These are phyloP conservation scores for Leptopilina myrica DNA, from an alignment of 2,888 invertebrate genomes.

Conservation along the genomic window DNA sequence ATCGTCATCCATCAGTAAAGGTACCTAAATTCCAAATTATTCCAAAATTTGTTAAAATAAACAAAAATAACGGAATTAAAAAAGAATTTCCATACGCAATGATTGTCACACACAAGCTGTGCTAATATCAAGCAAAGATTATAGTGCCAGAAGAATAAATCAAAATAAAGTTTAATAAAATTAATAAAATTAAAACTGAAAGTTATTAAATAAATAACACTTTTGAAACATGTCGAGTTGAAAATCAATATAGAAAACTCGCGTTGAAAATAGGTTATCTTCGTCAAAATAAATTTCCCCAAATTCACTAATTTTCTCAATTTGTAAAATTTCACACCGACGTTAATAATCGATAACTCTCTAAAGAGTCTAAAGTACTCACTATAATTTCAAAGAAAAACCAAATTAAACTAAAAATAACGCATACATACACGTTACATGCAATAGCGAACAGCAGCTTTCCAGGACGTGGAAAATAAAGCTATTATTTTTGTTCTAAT, in stretches of 20 bases:
- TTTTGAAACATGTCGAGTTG: too few relatives aligned
- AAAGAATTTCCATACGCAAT: neutral
- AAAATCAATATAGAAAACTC: too few relatives aligned
- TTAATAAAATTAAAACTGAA: neutral
- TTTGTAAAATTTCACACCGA: too few relatives aligned
- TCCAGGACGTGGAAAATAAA: constrained; percentile 32
- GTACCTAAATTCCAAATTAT: constrained; percentile 81
- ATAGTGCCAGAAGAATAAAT: neutral
- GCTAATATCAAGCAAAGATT: constrained; percentile 14
- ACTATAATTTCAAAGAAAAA: neutral
- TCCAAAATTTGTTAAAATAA: too few relatives aligned
- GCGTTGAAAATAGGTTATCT: too few relatives aligned
- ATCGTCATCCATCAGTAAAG: constrained; percentile 89
- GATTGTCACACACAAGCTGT: constrained; percentile 4
- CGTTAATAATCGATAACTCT: too few relatives aligned
- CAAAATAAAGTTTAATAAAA: neutral
- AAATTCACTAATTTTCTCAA: too few relatives aligned
- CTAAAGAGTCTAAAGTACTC: neutral
- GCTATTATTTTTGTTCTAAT: constrained; percentile 5
- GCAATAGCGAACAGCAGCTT: constrained; percentile 43
- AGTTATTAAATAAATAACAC: too few relatives aligned
- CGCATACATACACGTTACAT: constrained; percentile 51
- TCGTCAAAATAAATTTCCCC: too few relatives aligned
- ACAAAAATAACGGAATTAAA: too few relatives aligned
- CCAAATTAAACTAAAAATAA: constrained; percentile 8